Evolutionary conservation across 2,797 vertebrate genomes (phyloP), one percentile per base, ranked within the genome.

Genomic region (Naso thynnoides): DNA sequence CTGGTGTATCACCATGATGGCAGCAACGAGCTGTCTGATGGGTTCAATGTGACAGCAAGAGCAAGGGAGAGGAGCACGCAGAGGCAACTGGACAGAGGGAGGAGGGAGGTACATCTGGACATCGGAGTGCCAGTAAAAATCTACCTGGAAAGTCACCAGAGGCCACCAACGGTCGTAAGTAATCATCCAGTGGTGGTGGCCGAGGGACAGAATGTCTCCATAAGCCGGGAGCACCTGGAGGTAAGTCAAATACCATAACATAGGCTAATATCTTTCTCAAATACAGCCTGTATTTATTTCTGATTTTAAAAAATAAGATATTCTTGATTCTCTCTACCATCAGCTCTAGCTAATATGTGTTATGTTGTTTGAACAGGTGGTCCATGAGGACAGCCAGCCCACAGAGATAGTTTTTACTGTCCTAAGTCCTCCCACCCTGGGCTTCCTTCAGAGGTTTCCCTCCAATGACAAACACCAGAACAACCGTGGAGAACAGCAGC

Each of bases 121-220:
- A 87, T 92, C 18, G 92, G 87, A n/a, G 71, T 97, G 33, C 50
- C 61, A 0, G 73, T 98, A 53, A 94, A 79, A 39, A 66, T 97
- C 8, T 96, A 88, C 79, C 93, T 95, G 45, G 94, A 97, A 86
- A 94, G 94, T 78, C 95, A 96, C 55, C 95, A 94, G 57, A 92
- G 86, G 73, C 91, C 89, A 3, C 95, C 91, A 15, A 91, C 63
- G 0, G 66, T 95, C 78, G 76, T 94, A 55, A 92, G 79, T 53
- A 95, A 94, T 60, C 90, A 38, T n/a, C 91, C 27, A 29, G 86
- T 98, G 24, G 85, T 95, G 67, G 96, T 97, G 82, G 95, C 95
- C 64, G 96, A 98, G 86, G 95, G 96, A 76, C 94, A 95, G 36
- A 87, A 92, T 56, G 92, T 96, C 58, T 94, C 96, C 81, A 93